A percentile compares a stretch with the other conserved stretches of the same genome.
phyloP scores from a whole-genome alignment of 2,888 invertebrate genomes.

The Harpalus rufipes region DNA sequence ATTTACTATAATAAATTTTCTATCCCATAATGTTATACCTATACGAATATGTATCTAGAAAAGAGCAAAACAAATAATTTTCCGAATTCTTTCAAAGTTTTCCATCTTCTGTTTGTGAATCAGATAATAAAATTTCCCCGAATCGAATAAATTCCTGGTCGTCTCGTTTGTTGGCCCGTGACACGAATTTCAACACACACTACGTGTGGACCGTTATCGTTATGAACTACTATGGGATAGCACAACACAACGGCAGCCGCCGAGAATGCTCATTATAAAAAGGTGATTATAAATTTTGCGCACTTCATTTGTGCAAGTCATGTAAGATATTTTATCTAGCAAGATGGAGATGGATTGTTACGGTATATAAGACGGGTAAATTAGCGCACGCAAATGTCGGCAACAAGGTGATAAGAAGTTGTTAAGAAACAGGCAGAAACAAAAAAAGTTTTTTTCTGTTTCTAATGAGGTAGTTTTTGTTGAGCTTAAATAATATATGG shows the following conservation, averaged over 20 bases:
- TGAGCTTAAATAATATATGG: background rate
- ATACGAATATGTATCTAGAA: too few species aligned
- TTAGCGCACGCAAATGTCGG: background rate
- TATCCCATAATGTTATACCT: too few species aligned
- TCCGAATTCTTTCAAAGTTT: background rate
- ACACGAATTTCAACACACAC: conserved; percentile 32
- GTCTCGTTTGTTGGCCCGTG: background rate
- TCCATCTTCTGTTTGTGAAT: background rate
- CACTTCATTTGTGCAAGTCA: conserved; percentile 40
- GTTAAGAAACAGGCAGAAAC: background rate
- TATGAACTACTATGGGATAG: conserved; percentile 13
- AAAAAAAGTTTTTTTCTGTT: background rate
- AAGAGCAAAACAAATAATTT: too few species aligned
- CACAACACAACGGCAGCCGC: background rate
- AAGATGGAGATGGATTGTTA: conserved; percentile 8
- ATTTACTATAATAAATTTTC: too few species aligned
- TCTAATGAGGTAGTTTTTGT: background rate
- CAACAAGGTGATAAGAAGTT: background rate
- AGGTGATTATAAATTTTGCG: conserved; percentile 41
- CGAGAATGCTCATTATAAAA: conserved; percentile 26
- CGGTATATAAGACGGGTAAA: conserved; percentile 31
- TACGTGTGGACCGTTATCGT: conserved; percentile 19
- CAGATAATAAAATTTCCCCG: conserved; percentile 36
- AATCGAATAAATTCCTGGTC: conserved; percentile 2
- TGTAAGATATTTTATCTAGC: conserved; percentile 13